These are phyloP conservation scores for Hoplostethus atlanticus DNA, from an alignment of 2,797 vertebrate species.

Conservation along the genomic window DNA sequence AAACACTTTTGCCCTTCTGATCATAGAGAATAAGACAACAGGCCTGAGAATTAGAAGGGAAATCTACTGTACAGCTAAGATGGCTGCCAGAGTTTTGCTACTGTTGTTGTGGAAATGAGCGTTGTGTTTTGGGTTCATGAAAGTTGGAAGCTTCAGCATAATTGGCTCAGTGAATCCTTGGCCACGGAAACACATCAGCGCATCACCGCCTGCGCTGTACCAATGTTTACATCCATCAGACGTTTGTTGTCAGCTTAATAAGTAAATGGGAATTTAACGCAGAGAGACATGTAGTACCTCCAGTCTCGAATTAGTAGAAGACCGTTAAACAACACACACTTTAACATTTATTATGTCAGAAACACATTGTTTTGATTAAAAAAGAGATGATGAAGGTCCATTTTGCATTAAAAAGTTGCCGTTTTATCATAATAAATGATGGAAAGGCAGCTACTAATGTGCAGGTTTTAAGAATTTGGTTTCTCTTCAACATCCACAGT, in stretches of 20 bases:
- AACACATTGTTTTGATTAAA: no score
- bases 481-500: no score
- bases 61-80: not conserved
- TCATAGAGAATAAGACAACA: not conserved
- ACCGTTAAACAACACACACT: no score
- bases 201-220: not conserved
- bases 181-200: not conserved
- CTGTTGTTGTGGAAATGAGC: not conserved
- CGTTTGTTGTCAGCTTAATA: not conserved
- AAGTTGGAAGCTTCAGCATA: not conserved
- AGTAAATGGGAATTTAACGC: not conserved
- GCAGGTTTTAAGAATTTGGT: no score
- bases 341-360: no score
- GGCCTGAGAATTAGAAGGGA: no score
- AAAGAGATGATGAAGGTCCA: no score
- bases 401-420: no score
- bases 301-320: no score
- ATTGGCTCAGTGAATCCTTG: not conserved
- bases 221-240: not conserved
- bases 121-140: not conserved
- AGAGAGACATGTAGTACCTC: no score
- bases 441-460: no score
- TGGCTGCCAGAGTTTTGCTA: not conserved
- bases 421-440: no score
- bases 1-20: not conserved